Percentiles rank a stretch among this genome's conserved stretches.
These are phyloP conservation scores for Diplogasteroides magnus DNA, from an alignment of 1,140 invertebrate genomes.

Conservation along the genomic window DNA sequence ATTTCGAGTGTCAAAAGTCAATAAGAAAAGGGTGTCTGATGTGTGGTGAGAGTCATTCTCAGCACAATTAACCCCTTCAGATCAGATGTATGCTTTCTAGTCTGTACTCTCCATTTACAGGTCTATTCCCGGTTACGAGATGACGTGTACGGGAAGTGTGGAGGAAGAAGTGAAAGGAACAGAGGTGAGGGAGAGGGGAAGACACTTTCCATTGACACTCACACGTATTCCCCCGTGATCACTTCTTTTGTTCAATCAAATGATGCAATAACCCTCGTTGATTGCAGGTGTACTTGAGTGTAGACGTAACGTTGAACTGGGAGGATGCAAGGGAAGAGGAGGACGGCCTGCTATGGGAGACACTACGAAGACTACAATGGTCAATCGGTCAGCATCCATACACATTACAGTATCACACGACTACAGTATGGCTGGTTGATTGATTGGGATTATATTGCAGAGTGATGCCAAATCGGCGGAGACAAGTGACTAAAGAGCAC, in stretches of 20 bases:
- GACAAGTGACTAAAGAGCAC: neutral
- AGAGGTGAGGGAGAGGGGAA: neutral
- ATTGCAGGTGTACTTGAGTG: neutral
- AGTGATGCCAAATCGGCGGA: too few species aligned
- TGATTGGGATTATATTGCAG: too few species aligned
- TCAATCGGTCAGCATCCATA: neutral
- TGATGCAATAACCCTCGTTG: neutral
- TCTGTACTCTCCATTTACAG: neutral
- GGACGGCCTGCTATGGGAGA: neutral
- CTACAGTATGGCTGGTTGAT: too few species aligned
- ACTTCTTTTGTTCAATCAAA: too few species aligned
- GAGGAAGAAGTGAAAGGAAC: neutral
- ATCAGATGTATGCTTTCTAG: neutral
- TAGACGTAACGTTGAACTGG: neutral
- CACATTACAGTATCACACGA: neutral
- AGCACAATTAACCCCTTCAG: neutral
- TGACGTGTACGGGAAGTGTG: neutral
- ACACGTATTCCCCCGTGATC: neutral
- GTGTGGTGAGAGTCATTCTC: neutral
- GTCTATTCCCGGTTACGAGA: neutral
- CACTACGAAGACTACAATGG: neutral
- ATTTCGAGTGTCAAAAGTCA: too few species aligned
- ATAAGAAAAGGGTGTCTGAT: neutral
- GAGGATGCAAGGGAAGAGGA: neutral
- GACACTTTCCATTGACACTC: neutral